Evolutionary conservation across 92 coral and sea anemone genomes (phyloP), one percentile per base, ranked within the genome.

Genomic region (Bergia puertoricense): DNA sequence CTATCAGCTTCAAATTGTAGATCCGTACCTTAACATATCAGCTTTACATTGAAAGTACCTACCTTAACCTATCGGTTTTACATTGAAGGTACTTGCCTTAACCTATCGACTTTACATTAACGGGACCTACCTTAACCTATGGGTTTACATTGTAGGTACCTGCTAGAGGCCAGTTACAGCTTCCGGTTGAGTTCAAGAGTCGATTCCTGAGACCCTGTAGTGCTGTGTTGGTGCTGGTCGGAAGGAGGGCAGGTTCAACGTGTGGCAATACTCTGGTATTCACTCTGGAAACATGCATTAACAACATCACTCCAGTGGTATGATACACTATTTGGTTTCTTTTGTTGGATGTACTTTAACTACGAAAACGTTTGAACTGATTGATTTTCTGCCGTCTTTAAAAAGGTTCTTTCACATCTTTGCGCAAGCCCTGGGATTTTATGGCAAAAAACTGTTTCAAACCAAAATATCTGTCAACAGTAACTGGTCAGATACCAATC

Each of bases 151-250:
- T 57, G 7, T 73, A 97, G 99, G 98, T 97, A 20, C 93, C 99
- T 37, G 81, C 99, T 39, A 97, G 93, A 80, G 95, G 98, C 77
- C 94, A 97, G 18, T 91, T 97, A 50, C 98, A 96, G 91, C 91
- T 97, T 54, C 98, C 99, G 42, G 98, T 97, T 30, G 98, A 97
- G 85, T 97, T 97, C 92, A 97, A 94, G 90, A 97, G 99, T 77
- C 98, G 99, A 23, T 97, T 97, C 79, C 90, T 97, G 54, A 92
- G 99, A 75, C 97, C 99, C 10, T 94, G 99, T 73, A 91, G 81
- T 43, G 99, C 93, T 75, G 96, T 96, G 37, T 57, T 97, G 76
- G 98, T 97, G 69, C 93, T 97, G 89, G 98, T 97, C 37, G 99
- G 99, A 11, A 95, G 92, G 88, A 96, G 99, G 22, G 95, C 94